Percentiles rank a stretch among this genome's conserved stretches.
Conservation (phyloP, 2,113 vertebrate genomes). For the Elgaria multicarinata region DNA sequence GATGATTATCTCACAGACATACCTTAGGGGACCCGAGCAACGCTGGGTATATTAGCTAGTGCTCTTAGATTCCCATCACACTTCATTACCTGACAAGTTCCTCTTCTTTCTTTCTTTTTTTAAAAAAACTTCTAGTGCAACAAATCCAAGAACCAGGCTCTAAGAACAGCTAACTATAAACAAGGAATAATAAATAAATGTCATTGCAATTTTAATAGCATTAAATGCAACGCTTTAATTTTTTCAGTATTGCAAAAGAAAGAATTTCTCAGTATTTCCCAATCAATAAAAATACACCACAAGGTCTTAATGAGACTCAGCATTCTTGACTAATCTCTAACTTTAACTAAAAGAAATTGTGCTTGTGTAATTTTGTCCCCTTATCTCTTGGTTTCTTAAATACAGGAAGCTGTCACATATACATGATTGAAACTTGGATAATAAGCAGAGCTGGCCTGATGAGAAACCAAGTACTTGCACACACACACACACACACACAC, state of each 20-base stretch:
- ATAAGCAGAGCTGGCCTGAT: neutral
- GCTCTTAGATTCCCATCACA: neutral
- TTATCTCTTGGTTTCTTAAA: neutral
- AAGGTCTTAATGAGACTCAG: neutral
- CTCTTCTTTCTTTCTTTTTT: neutral
- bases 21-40: too few species aligned
- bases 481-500: too few species aligned
- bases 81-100: neutral
- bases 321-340: neutral
- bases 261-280: neutral
- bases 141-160: neutral
- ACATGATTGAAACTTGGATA: neutral
- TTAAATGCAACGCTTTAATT: neutral
- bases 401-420: neutral
- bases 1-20: too few species aligned
- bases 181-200: neutral
- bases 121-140: neutral
- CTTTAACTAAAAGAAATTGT: slow-evolving; percentile 8
- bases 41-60: too few species aligned
- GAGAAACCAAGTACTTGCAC: neutral
- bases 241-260: too few species aligned
- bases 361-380: neutral
- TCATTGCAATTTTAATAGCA: neutral
- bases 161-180: neutral
- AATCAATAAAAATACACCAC: neutral